Evolutionary conservation across 2,888 invertebrate genomes (phyloP).

Genomic region (Pterostichus niger): DNA sequence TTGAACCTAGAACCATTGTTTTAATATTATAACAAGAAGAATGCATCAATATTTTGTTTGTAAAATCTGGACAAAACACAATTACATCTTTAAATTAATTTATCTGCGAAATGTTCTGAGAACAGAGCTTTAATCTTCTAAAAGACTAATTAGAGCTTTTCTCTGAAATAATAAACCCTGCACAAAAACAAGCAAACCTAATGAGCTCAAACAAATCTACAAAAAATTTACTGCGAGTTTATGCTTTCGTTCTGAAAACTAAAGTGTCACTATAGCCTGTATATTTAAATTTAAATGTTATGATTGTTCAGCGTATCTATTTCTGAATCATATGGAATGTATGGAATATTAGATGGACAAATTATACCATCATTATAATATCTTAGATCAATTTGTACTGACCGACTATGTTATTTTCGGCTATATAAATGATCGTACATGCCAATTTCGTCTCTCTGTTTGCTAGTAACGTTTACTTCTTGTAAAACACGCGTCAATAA

Average conservation of each 20-base stretch:
- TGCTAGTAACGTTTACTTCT: conserved; percentile 65
- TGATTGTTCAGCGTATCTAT: conserved; percentile 37
- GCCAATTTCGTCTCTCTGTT: conserved; percentile 66
- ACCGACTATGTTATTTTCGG: conserved; percentile 65
- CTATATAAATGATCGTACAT: conserved; percentile 65
- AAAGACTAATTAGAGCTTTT: conserved; percentile 50
- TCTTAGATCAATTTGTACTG: conserved; percentile 66
- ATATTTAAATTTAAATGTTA: conserved; percentile 40
- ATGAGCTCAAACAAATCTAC: conserved; percentile 59
- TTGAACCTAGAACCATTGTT: too few relatives aligned
- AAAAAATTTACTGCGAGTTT: conserved; percentile 49
- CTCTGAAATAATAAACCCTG: conserved; percentile 50
- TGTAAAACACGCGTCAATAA: conserved; percentile 67
- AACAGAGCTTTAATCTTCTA: conserved; percentile 26
- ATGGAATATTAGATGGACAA: conserved; percentile 63
- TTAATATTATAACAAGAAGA: too few relatives aligned
- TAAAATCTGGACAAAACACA: too few relatives aligned
- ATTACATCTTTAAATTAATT: too few relatives aligned
- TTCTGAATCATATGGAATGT: conserved; percentile 51
- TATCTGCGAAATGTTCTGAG: conserved; percentile 26
- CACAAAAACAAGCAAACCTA: conserved; percentile 44
- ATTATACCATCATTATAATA: conserved; percentile 65
- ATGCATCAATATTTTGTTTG: too few relatives aligned
- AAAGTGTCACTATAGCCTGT: neutral
- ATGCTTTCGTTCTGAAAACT: neutral